These are phyloP conservation scores for human DNA, from an alignment of 2,113 vertebrate species.

Conservation along the genomic window GRCh38 chr7:10350001-10350500, in stretches of 20 bases:
- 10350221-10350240: slow-evolving; percentile 7
- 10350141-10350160: slow-evolving; percentile 53
- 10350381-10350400: not conserved
- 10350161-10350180: slow-evolving; percentile 34
- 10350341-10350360: slow-evolving; percentile 29
- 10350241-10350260: slow-evolving; percentile 41
- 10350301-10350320: slow-evolving; percentile 49
- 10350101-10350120: slow-evolving; percentile 31
- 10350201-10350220: slow-evolving; percentile 31
- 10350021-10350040: slow-evolving; percentile 39
- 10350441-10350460: too few relatives aligned
- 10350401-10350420: not conserved
- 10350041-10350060: slow-evolving; percentile 51
- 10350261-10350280: not conserved
- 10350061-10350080: slow-evolving; percentile 63
- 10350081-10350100: slow-evolving; percentile 41
- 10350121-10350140: slow-evolving; percentile 54
- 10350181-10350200: slow-evolving; percentile 36
- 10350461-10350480: too few relatives aligned
- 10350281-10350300: slow-evolving; percentile 20
- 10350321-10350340: slow-evolving; percentile 41
- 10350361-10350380: not conserved
- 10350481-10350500: too few relatives aligned
- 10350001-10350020: slow-evolving; percentile 38
- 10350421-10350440: not conserved